A percentile compares a stretch with the other conserved stretches of the same genome.
Conservation (phyloP, 2,888 invertebrate genomes). For the Limnephilus auricula region DNA sequence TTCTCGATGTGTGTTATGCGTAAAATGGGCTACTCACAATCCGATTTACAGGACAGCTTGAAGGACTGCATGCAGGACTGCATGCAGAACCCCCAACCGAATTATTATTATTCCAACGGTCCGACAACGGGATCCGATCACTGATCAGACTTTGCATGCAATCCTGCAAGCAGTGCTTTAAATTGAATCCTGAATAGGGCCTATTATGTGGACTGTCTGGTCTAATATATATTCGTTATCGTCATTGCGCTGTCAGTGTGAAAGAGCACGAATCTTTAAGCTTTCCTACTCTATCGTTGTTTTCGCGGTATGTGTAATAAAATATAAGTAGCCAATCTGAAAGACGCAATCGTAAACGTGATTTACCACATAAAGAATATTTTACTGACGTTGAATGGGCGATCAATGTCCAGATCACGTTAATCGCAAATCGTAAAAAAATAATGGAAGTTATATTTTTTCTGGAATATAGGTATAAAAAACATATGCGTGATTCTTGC, state of each 20-base stretch:
- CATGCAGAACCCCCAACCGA: no score
- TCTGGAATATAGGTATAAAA: background rate
- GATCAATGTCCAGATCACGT: background rate
- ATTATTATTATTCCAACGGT: no score
- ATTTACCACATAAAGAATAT: constrained; percentile 33
- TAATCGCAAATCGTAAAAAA: background rate
- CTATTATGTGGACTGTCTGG: no score
- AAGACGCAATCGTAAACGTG: constrained; percentile 36
- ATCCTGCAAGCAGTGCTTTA: no score
- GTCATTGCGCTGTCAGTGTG: background rate
- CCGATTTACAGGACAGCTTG: no score
- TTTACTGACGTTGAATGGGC: background rate
- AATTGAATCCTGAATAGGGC: no score
- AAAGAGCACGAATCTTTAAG: background rate
- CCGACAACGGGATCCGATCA: no score
- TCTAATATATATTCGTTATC: background rate
- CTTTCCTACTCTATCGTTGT: background rate
- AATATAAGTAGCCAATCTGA: constrained; percentile 21
- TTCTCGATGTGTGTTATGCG: no score
- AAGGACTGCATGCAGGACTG: no score
- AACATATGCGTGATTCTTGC: background rate
- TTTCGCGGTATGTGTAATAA: constrained; percentile 22
- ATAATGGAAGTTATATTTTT: background rate
- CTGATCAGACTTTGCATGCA: no score
- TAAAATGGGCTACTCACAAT: no score